Percentiles rank a stretch among this genome's conserved stretches.
Evolutionary conservation across 1,140 invertebrate species (phyloP).

Genomic region (Drosophila ambigua): DNA sequence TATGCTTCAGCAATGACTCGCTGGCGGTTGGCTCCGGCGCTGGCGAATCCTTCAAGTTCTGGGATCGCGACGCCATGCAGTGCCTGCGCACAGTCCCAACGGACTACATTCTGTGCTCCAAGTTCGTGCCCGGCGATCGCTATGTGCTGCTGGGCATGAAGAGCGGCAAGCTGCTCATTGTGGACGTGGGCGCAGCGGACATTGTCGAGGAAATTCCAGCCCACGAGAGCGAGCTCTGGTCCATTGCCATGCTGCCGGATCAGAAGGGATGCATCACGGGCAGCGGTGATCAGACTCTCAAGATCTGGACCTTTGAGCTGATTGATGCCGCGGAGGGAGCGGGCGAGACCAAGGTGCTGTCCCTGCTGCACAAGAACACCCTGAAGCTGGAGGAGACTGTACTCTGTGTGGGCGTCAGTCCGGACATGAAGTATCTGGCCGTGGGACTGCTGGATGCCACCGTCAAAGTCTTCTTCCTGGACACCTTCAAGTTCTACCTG

Average conservation of each 20-base stretch:
- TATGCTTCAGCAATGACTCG: conserved; percentile 96
- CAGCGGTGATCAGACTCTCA: conserved; percentile 94
- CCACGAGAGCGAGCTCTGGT: conserved; percentile 92
- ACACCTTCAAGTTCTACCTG: conserved; percentile 98
- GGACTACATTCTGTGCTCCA: conserved; percentile 89
- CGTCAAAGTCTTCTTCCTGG: conserved; percentile 97
- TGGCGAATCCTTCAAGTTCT: conserved; percentile 94
- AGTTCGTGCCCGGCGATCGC: conserved; percentile 96
- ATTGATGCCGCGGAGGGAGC: conserved; percentile 84
- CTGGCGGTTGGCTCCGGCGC: conserved; percentile 93
- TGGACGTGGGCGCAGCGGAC: conserved; percentile 92
- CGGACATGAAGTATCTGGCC: conserved; percentile 94
- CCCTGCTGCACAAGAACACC: conserved; percentile 91
- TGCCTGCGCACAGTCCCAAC: conserved; percentile 92
- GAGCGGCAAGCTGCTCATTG: conserved; percentile 93
- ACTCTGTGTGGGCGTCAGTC: conserved; percentile 92
- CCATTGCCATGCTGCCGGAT: conserved; percentile 90
- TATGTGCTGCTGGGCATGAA: conserved; percentile 95
- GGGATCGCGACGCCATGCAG: conserved; percentile 94
- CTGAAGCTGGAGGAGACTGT: conserved; percentile 95
- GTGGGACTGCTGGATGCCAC: conserved; percentile 96
- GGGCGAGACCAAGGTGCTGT: conserved; percentile 86
- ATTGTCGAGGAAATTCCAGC: conserved; percentile 91
- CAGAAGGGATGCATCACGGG: conserved; percentile 93
- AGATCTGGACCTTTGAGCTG: conserved; percentile 97